A percentile compares a stretch with the other conserved stretches of the same genome.
Conservation (phyloP, 1,140 invertebrate species). For the Lordiphosa collinella region DNA sequence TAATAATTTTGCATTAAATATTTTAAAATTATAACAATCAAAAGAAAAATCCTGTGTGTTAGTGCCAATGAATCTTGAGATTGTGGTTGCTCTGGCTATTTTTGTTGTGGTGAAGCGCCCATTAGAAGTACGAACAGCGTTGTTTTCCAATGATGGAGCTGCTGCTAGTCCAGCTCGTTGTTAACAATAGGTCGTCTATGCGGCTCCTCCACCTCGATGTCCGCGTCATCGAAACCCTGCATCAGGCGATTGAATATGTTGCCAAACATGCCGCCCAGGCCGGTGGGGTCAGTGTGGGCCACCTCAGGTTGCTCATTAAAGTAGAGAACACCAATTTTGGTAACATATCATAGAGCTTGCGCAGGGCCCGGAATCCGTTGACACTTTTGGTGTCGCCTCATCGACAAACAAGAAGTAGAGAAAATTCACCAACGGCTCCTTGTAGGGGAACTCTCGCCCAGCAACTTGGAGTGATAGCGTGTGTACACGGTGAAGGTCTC, state of each 20-base stretch:
- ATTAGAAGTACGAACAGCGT: background rate
- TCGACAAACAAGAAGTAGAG: slow-evolving; percentile 92
- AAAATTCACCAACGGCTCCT: slow-evolving; percentile 94
- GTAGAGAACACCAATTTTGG: slow-evolving; percentile 85
- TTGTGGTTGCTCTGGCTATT: background rate
- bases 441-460: slow-evolving; percentile 86
- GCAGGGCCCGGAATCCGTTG: slow-evolving; percentile 83
- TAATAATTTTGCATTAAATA: slow-evolving; percentile 29
- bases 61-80: slow-evolving; percentile 9
- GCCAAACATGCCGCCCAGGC: slow-evolving; percentile 75
- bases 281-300: slow-evolving; percentile 22
- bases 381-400: slow-evolving; percentile 84
- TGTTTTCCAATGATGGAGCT: background rate
- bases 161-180: slow-evolving; percentile 58
- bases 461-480: slow-evolving; percentile 54
- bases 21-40: slow-evolving; percentile 58
- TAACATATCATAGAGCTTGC: slow-evolving; percentile 90
- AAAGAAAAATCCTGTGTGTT: slow-evolving; percentile 38
- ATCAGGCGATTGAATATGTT: slow-evolving; percentile 70
- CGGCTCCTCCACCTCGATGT: slow-evolving; percentile 30
- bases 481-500: slow-evolving; percentile 92
- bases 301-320: slow-evolving; percentile 65
- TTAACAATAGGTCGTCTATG: slow-evolving; percentile 30
- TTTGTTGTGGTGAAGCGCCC: slow-evolving; percentile 5
- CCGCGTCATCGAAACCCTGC: slow-evolving; percentile 73